Evolutionary conservation across 2,797 vertebrate species (phyloP).

Genomic region (Fratercula arctica): DNA sequence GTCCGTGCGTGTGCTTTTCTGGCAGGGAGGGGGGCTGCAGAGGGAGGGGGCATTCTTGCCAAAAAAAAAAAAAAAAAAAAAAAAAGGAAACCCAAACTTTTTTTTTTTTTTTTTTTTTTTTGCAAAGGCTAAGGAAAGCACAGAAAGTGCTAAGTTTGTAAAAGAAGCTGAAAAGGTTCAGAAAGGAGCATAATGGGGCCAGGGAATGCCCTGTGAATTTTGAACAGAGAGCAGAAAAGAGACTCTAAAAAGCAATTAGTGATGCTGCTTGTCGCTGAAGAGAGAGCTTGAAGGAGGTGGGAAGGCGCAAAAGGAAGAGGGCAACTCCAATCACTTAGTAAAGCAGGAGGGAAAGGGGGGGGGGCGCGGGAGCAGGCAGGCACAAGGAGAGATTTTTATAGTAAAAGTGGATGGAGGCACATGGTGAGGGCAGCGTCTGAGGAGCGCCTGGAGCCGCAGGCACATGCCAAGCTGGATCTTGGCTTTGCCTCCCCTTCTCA

Average conservation of each 20-base stretch:
- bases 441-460: neutral
- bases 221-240: slow-evolving; percentile 81
- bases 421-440: neutral
- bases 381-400: neutral
- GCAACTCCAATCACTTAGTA: slow-evolving; percentile 66
- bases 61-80: slow-evolving; percentile 8
- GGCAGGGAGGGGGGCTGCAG: slow-evolving; percentile 33
- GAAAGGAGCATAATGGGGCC: slow-evolving; percentile 78
- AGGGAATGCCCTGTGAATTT: slow-evolving; percentile 82
- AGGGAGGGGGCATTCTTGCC: slow-evolving; percentile 63
- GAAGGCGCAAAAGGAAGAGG: slow-evolving; percentile 51
- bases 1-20: slow-evolving; percentile 80
- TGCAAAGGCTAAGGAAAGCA: slow-evolving; percentile 73
- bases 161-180: slow-evolving; percentile 82
- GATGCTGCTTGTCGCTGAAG: slow-evolving; percentile 80
- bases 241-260: slow-evolving; percentile 84
- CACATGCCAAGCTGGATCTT: slow-evolving; percentile 27
- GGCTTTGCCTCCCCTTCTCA: neutral
- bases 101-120: slow-evolving; percentile 57
- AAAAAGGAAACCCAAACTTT: neutral
- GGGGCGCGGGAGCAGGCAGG: neutral
- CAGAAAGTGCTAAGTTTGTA: slow-evolving; percentile 84
- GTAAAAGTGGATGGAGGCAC: slow-evolving; percentile 22
- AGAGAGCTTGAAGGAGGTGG: slow-evolving; percentile 68
- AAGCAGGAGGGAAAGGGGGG: slow-evolving; percentile 2